Percentiles rank a stretch among this genome's conserved stretches.
phyloP scores from a whole-genome alignment of 2,888 invertebrate genomes.

The Alloscopus bannaensis region DNA sequence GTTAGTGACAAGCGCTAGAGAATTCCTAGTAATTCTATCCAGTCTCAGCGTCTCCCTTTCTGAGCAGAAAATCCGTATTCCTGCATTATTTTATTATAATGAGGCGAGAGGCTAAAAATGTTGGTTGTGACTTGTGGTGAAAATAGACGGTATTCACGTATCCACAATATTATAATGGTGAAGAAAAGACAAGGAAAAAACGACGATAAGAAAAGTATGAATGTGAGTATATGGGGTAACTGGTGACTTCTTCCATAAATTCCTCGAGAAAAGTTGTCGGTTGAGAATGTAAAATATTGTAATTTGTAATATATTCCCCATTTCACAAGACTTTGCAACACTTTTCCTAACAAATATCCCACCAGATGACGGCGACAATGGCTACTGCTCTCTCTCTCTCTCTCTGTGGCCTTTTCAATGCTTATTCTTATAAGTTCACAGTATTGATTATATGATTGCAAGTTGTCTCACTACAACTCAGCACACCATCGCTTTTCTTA shows the following conservation, averaged over 20 bases:
- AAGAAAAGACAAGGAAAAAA: neutral
- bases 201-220: neutral
- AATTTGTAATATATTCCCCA: conserved; percentile 51
- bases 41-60: neutral
- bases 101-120: neutral
- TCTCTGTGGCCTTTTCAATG: no score
- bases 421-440: no score
- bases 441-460: no score
- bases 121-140: neutral
- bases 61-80: neutral
- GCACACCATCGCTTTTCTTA: neutral
- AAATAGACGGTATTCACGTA: no score
- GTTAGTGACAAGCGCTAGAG: neutral
- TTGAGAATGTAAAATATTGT: conserved; percentile 53
- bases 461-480: no score
- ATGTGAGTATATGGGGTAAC: conserved; percentile 27
- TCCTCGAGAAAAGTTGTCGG: conserved; percentile 33
- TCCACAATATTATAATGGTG: neutral
- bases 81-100: neutral
- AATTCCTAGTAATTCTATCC: neutral
- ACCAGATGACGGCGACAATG: conserved; percentile 38
- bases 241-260: conserved; percentile 46
- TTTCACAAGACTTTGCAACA: conserved; percentile 44
- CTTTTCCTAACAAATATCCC: conserved; percentile 44
- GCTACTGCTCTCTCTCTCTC: conserved; percentile 7